A percentile compares a stretch with the other conserved stretches of the same genome.
Conservation (phyloP, 2,797 vertebrate genomes). For the Mus caroli region DNA sequence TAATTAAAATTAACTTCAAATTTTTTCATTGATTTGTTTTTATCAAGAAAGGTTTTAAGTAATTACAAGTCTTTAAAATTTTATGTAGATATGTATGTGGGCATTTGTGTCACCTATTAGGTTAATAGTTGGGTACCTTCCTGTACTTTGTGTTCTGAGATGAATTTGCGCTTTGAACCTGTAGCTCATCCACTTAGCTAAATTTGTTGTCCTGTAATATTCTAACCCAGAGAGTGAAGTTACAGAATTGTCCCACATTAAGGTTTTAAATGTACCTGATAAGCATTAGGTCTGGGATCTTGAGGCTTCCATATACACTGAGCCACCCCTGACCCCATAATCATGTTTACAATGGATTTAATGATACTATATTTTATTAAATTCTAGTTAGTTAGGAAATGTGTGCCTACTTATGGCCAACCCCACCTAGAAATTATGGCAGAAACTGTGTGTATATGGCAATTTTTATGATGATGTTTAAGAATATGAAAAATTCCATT, state of each 20-base stretch:
- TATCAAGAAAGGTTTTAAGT: not conserved
- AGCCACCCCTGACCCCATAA: not conserved
- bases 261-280: not conserved
- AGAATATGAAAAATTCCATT: not conserved
- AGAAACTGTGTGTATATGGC: not conserved
- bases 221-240: too few species aligned
- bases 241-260: not conserved
- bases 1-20: not conserved
- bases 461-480: not conserved
- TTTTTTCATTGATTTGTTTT: not conserved
- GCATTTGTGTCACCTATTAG: too few species aligned
- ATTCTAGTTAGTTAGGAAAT: not conserved
- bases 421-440: not conserved
- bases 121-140: not conserved
- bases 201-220: not conserved
- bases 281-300: not conserved
- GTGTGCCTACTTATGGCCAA: not conserved
- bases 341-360: not conserved
- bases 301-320: not conserved
- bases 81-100: not conserved
- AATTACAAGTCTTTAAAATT: not conserved
- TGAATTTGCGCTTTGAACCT: not conserved
- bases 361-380: not conserved
- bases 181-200: not conserved
- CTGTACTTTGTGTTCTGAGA: not conserved